phyloP scores from a whole-genome alignment of 2,797 vertebrate genomes.

The Clarias platycephalus region DNA sequence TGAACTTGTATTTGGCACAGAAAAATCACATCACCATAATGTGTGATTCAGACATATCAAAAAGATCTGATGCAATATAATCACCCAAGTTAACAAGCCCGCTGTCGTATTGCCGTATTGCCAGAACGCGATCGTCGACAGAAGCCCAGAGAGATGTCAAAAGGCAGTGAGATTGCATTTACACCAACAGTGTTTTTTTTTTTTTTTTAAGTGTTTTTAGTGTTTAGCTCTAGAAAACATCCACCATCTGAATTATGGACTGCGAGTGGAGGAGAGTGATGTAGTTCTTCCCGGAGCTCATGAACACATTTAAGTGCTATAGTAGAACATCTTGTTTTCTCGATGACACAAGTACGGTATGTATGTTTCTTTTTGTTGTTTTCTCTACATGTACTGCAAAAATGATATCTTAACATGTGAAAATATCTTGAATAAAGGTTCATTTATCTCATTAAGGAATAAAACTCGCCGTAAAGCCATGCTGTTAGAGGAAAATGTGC shows the following conservation, averaged over 20 bases:
- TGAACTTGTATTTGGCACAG: conserved; percentile 58
- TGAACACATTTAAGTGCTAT: conserved; percentile 15
- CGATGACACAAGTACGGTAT: neutral
- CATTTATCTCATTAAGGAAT: neutral
- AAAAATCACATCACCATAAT: conserved; percentile 52
- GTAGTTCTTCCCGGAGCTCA: neutral
- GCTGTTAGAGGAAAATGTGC: neutral
- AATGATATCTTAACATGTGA: neutral
- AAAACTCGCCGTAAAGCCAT: neutral
- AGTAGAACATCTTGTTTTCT: conserved; percentile 21
- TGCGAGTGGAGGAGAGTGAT: conserved; percentile 17
- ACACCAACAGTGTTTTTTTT: conserved; percentile 11
- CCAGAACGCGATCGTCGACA: conserved; percentile 33
- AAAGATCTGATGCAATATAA: conserved; percentile 47
- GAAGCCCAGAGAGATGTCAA: conserved; percentile 47
- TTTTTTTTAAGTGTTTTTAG: conserved; percentile 7
- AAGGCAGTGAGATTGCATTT: conserved; percentile 52
- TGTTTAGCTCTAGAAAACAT: conserved; percentile 26
- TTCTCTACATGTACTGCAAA: conserved; percentile 8
- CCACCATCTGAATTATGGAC: conserved; percentile 22
- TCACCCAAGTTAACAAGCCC: conserved; percentile 39
- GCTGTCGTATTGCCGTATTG: conserved; percentile 34
- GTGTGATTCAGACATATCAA: conserved; percentile 50
- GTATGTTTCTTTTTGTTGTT: neutral
- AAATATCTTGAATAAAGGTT: conserved; percentile 14